Conservation (phyloP, 2,888 invertebrate species). For the Ormia ochracea region DNA sequence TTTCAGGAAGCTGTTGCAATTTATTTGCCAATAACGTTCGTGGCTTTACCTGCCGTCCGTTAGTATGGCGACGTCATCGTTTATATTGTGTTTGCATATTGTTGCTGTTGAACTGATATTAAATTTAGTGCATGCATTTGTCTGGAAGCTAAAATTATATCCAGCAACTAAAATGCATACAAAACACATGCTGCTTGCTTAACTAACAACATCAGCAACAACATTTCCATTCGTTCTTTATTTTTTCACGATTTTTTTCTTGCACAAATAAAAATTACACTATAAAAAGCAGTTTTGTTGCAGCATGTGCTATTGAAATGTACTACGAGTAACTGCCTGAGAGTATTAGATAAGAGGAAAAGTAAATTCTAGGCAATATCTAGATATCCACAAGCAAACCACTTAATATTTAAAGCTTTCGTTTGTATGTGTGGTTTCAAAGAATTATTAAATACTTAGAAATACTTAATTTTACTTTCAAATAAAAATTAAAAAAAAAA, state of each 20-base stretch:
- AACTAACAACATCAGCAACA: slow-evolving; percentile 36
- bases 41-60: background rate
- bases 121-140: slow-evolving; percentile 17
- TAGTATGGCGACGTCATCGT: background rate
- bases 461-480: no score
- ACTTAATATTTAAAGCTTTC: no score
- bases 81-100: background rate
- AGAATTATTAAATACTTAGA: no score
- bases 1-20: background rate
- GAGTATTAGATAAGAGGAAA: slow-evolving; percentile 4
- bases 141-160: slow-evolving; percentile 57
- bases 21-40: background rate
- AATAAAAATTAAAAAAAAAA: no score
- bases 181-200: slow-evolving; percentile 58
- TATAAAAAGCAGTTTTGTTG: slow-evolving; percentile 35
- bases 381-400: no score
- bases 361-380: no score
- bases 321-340: slow-evolving; percentile 21
- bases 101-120: slow-evolving; percentile 8
- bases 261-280: slow-evolving; percentile 55
- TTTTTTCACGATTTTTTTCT: slow-evolving; percentile 14
- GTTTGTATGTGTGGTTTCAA: no score
- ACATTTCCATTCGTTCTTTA: background rate
- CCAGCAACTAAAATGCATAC: slow-evolving; percentile 50
- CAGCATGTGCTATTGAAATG: slow-evolving; percentile 46